Conservation (phyloP, 92 coral and sea anemone species). For the Epizoanthus fatuus region DNA sequence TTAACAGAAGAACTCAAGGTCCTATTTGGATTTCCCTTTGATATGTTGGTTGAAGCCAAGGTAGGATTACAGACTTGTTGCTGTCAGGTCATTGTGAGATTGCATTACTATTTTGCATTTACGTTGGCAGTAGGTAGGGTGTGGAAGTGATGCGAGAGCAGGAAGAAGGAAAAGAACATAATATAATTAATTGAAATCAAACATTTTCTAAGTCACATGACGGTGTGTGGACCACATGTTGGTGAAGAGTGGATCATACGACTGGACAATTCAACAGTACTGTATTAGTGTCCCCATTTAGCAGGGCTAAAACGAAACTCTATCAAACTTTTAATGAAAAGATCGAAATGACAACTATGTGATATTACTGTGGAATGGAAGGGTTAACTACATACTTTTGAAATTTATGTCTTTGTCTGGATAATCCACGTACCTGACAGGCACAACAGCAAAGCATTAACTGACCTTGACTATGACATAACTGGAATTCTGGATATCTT, state of each 20-base stretch:
- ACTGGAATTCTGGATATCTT: no score
- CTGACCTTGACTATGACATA: no score
- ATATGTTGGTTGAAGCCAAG: slow-evolving; percentile 83
- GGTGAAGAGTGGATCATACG: not conserved
- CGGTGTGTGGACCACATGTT: not conserved
- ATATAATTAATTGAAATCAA: not conserved
- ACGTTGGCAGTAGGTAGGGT: slow-evolving; percentile 9
- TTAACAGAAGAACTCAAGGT: slow-evolving; percentile 69
- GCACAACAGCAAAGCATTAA: no score
- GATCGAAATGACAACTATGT: not conserved
- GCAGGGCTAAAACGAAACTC: not conserved
- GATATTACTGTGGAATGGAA: no score
- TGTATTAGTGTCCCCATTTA: slow-evolving; percentile 10
- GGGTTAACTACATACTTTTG: no score
- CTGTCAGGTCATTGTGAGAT: not conserved
- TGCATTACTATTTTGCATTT: slow-evolving; percentile 3
- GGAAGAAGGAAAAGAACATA: not conserved
- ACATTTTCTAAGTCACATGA: not conserved
- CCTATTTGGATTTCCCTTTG: slow-evolving; percentile 62
- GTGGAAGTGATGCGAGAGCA: slow-evolving; percentile 7
- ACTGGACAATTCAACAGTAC: not conserved
- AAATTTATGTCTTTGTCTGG: no score
- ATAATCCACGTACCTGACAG: no score
- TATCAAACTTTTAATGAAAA: slow-evolving; percentile 11
- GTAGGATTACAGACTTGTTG: slow-evolving; percentile 33